Evolutionary conservation across 2,113 vertebrate species (phyloP), one percentile per base, ranked within the genome.

Genomic region (Tretioscincus oriximinensis): DNA sequence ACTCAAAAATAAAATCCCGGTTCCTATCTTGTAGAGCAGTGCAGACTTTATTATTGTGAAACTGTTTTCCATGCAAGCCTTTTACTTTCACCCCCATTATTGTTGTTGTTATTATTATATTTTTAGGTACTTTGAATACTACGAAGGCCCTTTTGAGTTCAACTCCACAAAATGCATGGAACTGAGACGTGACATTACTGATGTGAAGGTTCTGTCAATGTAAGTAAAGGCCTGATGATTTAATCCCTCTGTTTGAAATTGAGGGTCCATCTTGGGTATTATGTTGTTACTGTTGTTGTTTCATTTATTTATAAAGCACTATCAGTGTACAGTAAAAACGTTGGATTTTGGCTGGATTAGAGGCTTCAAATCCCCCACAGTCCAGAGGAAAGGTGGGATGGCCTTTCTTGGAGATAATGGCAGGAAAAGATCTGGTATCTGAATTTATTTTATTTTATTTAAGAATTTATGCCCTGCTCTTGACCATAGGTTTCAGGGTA

Each of bases 161-260:
- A 99, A 99, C 94, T 99, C 98, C 70, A 97, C 97, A 0, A 95
- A 97, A 94, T 99, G 98, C 91, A 94, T 96, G 94, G 97, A 98
- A 86, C 94, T 99, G 87, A 96, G 98, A 47, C 96, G 98, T 82
- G 97, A 98, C 85, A 98, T 99, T 89, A 96, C 96, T 85, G 96
- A 97, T 2, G 96, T 99, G 93, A 99, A 99, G 90, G 96, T 98
- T 87, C 93, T 99, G 83, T 98, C 98, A 73, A 99, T 99, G 98
- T 99, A 94, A 99, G 98, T 99, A 87, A 29, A 41, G 6, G 61
- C 7, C 5, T 1, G 16, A 31, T 21, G n/a, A 6, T 35, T 73
- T 29, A 2, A 2, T 73, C 61, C 22, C 9, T 68, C 84, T 60
- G 16, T 72, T n/a, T 9, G 47, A 51, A n/a, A 8, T 10, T 22